phyloP scores from a whole-genome alignment of 2,797 vertebrate genomes.

The Enteromius argenteus region DNA sequence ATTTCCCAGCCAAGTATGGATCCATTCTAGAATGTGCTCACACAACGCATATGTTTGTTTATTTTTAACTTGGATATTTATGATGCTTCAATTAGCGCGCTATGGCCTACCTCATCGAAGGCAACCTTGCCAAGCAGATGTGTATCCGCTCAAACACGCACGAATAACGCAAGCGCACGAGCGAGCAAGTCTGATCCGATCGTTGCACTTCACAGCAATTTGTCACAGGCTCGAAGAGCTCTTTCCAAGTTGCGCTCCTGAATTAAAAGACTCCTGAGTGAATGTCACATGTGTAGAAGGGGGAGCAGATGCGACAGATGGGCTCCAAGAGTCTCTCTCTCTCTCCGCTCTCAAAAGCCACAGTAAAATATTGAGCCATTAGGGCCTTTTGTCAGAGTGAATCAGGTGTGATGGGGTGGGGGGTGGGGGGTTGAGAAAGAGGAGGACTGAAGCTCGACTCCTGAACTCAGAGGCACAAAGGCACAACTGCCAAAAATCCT shows the following conservation, averaged over 20 bases:
- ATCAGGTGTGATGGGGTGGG: constrained; percentile 66
- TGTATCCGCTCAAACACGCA: constrained; percentile 19
- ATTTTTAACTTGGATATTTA: constrained; percentile 19
- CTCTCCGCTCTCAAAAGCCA: constrained; percentile 52
- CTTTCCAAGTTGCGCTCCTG: constrained; percentile 51
- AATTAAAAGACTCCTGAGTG: constrained; percentile 56
- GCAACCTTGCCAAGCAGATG: constrained; percentile 38
- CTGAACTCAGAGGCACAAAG: constrained; percentile 47
- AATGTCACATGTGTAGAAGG: constrained; percentile 51
- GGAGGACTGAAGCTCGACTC: constrained; percentile 38
- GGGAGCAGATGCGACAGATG: constrained; percentile 61
- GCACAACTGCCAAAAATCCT: constrained; percentile 47
- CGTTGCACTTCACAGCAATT: constrained; percentile 52
- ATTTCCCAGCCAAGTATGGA: neutral
- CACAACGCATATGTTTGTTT: neutral
- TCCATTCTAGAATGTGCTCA: neutral
- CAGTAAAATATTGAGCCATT: constrained; percentile 65
- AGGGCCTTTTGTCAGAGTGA: constrained; percentile 68
- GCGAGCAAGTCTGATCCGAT: constrained; percentile 36
- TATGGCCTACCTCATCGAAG: neutral
- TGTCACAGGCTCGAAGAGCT: constrained; percentile 43
- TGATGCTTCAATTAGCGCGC: neutral
- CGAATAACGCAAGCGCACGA: neutral
- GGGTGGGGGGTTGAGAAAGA: neutral
- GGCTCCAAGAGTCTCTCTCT: constrained; percentile 34